phyloP scores from a whole-genome alignment of 1,140 invertebrate species.

The Sitobion miscanthi region DNA sequence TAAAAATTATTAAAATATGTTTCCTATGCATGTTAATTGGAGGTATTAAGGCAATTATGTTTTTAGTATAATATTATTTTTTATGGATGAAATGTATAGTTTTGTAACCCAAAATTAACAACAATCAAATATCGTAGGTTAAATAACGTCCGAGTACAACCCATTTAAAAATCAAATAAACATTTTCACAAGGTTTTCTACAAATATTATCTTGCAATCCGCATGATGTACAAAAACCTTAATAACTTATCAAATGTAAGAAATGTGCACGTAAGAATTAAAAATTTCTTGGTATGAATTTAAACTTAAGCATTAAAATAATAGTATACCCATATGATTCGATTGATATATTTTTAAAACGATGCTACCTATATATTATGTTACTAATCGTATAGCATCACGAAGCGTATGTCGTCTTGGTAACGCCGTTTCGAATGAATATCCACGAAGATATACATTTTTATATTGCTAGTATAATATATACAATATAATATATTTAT shows the following conservation, averaged over 20 bases:
- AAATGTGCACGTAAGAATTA: neutral
- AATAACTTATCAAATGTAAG: neutral
- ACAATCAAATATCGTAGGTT: neutral
- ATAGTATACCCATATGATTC: neutral
- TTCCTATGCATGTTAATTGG: neutral
- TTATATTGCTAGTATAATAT: neutral
- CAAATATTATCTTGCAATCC: neutral
- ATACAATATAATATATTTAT: neutral
- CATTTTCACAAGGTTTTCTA: too few relatives aligned
- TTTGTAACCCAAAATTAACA: neutral
- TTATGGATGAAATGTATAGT: neutral
- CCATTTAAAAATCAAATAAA: neutral
- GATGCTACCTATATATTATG: neutral
- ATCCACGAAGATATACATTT: conserved; percentile 11
- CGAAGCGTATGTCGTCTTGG: neutral
- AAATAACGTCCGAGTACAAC: neutral
- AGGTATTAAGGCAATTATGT: neutral
- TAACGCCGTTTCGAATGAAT: neutral
- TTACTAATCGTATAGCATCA: neutral
- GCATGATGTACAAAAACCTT: neutral
- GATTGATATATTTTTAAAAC: neutral
- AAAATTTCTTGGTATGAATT: neutral
- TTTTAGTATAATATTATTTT: neutral
- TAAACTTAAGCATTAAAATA: neutral
- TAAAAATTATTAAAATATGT: conserved; percentile 1